A percentile compares a stretch with the other conserved stretches of the same genome.
Evolutionary conservation across 1,140 invertebrate species (phyloP).

Genomic region (Paramacrobiotus metropolitanus): DNA sequence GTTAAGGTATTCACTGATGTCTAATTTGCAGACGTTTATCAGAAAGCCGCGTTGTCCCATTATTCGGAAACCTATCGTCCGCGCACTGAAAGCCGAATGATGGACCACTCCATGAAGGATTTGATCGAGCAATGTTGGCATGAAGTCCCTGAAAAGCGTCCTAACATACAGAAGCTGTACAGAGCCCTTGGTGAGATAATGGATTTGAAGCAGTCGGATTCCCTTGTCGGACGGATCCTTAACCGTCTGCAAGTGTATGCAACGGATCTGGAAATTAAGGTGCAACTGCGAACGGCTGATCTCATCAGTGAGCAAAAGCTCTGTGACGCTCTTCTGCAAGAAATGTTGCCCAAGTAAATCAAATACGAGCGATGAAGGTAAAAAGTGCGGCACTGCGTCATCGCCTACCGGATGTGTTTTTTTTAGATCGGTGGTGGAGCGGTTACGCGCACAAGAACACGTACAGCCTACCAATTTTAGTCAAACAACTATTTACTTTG

Average conservation of each 20-base stretch:
- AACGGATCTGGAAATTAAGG: neutral
- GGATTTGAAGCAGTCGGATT: neutral
- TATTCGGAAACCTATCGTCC: too few relatives aligned
- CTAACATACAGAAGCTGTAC: neutral
- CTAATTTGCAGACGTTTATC: too few relatives aligned
- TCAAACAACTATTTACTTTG: constrained; percentile 24
- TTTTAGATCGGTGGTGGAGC: neutral
- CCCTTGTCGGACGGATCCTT: neutral
- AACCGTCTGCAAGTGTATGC: neutral
- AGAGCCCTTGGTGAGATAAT: neutral
- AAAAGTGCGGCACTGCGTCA: too few relatives aligned
- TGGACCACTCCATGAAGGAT: neutral
- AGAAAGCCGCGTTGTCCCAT: too few relatives aligned
- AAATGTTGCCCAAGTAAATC: neutral
- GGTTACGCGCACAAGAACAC: neutral
- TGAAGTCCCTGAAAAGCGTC: neutral
- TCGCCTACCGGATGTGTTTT: too few relatives aligned
- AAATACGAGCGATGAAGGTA: neutral
- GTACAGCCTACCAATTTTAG: constrained; percentile 7
- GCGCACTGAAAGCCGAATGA: too few relatives aligned
- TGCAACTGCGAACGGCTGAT: neutral
- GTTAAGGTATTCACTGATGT: too few relatives aligned
- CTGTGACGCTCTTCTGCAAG: neutral
- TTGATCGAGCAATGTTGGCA: neutral
- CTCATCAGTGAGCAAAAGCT: neutral